A percentile compares a stretch with the other conserved stretches of the same genome.
These are phyloP conservation scores for Clanis bilineata DNA, from an alignment of 2,888 invertebrate species.

Conservation along the genomic window DNA sequence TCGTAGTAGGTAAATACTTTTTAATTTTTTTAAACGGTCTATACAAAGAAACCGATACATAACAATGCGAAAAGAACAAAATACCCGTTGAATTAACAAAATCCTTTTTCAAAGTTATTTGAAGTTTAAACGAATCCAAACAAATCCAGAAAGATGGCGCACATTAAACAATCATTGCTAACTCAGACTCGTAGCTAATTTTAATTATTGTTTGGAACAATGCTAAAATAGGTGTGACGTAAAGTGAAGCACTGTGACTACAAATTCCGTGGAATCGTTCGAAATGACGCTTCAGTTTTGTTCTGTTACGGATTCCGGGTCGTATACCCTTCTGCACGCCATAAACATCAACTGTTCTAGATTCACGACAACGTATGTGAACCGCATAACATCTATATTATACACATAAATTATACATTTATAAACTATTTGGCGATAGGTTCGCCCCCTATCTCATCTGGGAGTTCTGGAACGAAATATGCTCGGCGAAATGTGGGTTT, in stretches of 20 bases:
- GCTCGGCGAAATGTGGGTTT: too few species aligned
- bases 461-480: too few species aligned
- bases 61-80: too few species aligned
- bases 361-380: background rate
- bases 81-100: too few species aligned
- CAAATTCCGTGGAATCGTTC: background rate
- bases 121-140: background rate
- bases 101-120: too few species aligned
- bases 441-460: too few species aligned
- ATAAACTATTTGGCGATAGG: background rate
- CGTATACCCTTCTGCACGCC: background rate
- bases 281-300: constrained; percentile 3
- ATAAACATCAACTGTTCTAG: background rate
- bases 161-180: background rate
- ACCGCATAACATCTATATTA: background rate
- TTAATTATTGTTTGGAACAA: constrained; percentile 6
- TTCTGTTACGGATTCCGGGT: background rate
- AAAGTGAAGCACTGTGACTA: background rate
- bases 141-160: background rate
- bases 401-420: background rate
- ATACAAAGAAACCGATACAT: too few species aligned
- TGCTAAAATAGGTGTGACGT: constrained; percentile 1
- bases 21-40: too few species aligned
- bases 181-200: background rate
- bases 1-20: too few species aligned